Evolutionary conservation across 2,888 invertebrate genomes (phyloP).

Genomic region (Meandrusa payeni): DNA sequence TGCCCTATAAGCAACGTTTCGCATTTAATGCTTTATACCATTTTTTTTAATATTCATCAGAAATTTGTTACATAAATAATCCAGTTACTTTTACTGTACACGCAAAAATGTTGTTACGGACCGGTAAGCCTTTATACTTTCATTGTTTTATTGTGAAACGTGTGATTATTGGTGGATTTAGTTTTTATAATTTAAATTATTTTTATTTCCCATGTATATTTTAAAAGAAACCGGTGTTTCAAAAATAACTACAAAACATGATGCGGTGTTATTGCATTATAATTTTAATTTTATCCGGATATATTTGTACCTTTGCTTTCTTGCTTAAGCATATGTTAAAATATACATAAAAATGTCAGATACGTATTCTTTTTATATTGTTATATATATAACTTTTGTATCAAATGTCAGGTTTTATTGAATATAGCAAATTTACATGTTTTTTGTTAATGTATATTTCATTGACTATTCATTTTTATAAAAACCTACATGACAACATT

Average conservation of each 20-base stretch:
- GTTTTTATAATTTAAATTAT: background rate
- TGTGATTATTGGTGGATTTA: background rate
- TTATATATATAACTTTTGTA: too few relatives aligned
- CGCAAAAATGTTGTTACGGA: slow-evolving; percentile 1
- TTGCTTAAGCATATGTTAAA: too few relatives aligned
- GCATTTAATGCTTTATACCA: slow-evolving; percentile 24
- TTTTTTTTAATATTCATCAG: background rate
- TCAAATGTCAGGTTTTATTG: too few relatives aligned
- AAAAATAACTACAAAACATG: slow-evolving; percentile 7
- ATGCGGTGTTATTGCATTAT: slow-evolving; percentile 32
- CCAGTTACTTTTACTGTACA: background rate
- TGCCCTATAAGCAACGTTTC: slow-evolving; percentile 50
- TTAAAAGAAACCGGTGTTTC: slow-evolving; percentile 1
- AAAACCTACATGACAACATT: too few relatives aligned
- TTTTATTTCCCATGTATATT: background rate
- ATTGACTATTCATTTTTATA: too few relatives aligned
- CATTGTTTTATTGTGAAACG: background rate
- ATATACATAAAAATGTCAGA: too few relatives aligned
- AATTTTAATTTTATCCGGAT: background rate
- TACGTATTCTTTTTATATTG: too few relatives aligned
- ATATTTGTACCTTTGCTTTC: too few relatives aligned
- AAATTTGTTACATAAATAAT: background rate
- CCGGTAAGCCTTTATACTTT: slow-evolving; percentile 13
- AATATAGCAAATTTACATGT: too few relatives aligned
- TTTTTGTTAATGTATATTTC: too few relatives aligned